phyloP scores from a whole-genome alignment of 2,888 invertebrate species.

The Lepeophtheirus nordmannii region DNA sequence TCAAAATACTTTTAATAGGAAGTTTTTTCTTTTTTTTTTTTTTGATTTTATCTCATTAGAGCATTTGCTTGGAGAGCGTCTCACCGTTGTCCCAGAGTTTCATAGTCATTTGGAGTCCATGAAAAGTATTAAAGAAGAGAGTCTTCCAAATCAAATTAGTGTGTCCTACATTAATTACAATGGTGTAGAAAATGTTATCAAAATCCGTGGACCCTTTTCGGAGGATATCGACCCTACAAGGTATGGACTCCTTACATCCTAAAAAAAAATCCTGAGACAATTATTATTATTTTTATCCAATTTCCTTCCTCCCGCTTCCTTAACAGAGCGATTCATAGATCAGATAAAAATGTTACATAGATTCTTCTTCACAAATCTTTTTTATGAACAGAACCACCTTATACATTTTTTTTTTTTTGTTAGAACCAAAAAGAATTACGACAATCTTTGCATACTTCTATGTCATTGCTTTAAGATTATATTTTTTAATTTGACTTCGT shows the following conservation, averaged over 20 bases:
- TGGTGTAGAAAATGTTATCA: slow-evolving; percentile 10
- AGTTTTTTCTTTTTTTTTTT: not conserved
- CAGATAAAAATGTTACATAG: too few relatives aligned
- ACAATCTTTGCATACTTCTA: too few relatives aligned
- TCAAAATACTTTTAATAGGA: not conserved
- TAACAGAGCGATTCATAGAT: too few relatives aligned
- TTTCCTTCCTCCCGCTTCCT: too few relatives aligned
- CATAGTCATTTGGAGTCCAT: slow-evolving; percentile 18
- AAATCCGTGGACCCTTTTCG: slow-evolving; percentile 7
- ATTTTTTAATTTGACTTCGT: too few relatives aligned
- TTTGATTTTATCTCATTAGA: not conserved
- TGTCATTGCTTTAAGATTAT: too few relatives aligned
- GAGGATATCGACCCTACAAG: slow-evolving; percentile 13
- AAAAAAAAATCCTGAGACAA: not conserved
- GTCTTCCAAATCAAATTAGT: slow-evolving; percentile 3
- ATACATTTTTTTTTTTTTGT: too few relatives aligned
- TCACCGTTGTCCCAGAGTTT: slow-evolving; percentile 17
- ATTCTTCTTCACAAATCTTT: too few relatives aligned
- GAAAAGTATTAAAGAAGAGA: not conserved
- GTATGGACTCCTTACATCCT: not conserved
- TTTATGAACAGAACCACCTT: too few relatives aligned
- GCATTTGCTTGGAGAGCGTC: not conserved
- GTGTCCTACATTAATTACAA: slow-evolving; percentile 11
- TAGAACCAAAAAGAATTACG: too few relatives aligned
- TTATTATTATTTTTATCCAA: not conserved